A percentile compares a stretch with the other conserved stretches of the same genome.
Conservation (phyloP, 2,888 invertebrate species). For the Cetonia aurata region DNA sequence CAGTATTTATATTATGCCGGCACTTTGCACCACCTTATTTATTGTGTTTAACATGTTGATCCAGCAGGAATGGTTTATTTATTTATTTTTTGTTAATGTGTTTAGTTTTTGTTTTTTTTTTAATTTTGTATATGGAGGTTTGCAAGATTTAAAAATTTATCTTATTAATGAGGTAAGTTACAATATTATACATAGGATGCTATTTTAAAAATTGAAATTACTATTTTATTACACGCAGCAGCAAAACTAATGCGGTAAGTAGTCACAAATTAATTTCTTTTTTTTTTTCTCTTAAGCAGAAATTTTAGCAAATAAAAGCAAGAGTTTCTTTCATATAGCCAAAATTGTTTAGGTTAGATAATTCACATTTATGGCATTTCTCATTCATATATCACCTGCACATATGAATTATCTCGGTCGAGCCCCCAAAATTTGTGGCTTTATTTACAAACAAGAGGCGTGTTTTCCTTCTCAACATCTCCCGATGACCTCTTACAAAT, state of each 20-base stretch:
- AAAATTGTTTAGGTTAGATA: no score
- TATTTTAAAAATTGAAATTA: background rate
- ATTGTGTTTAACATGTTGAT: background rate
- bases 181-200: constrained; percentile 34
- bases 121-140: constrained; percentile 15
- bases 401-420: no score
- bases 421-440: no score
- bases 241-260: constrained; percentile 27
- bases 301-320: no score
- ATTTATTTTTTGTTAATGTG: constrained; percentile 6
- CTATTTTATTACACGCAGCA: no score
- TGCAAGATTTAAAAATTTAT: constrained; percentile 30
- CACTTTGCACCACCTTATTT: constrained; percentile 34
- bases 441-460: no score
- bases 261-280: background rate
- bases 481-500: no score
- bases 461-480: no score
- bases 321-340: no score
- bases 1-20: constrained; percentile 29
- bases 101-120: constrained; percentile 1
- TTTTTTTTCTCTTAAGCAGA: no score
- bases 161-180: constrained; percentile 12
- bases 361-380: no score
- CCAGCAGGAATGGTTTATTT: constrained; percentile 9
- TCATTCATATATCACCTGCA: no score